A percentile compares a stretch with the other conserved stretches of the same genome.
These are phyloP conservation scores for Falco berigora DNA, from an alignment of 2,797 vertebrate species.

Conservation along the genomic window DNA sequence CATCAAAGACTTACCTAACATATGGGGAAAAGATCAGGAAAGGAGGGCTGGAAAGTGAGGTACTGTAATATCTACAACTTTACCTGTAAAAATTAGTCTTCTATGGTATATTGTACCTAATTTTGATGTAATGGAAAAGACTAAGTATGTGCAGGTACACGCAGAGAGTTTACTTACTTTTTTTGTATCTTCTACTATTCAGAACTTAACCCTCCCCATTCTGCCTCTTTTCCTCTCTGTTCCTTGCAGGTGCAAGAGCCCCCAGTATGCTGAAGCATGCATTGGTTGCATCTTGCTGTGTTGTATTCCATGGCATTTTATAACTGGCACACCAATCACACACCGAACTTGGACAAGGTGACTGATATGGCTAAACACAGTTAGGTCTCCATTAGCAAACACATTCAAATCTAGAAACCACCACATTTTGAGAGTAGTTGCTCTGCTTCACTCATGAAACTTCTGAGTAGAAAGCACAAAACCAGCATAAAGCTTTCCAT, in stretches of 20 bases:
- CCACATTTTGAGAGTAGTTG: not conserved
- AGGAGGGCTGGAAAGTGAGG: not conserved
- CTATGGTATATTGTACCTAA: not conserved
- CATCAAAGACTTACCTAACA: not conserved
- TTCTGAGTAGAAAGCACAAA: not conserved
- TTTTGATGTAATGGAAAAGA: not conserved
- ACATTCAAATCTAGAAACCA: not conserved
- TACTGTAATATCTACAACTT: not conserved
- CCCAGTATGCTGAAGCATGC: not conserved
- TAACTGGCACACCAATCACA: not conserved
- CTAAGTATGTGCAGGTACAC: accelerated
- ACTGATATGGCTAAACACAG: not conserved
- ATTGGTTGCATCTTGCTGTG: not conserved
- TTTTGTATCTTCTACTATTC: not conserved
- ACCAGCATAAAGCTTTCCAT: not conserved
- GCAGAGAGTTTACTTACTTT: not conserved
- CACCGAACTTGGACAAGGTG: not conserved
- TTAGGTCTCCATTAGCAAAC: not conserved
- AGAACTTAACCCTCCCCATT: not conserved
- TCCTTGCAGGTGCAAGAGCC: not conserved
- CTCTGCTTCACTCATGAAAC: not conserved
- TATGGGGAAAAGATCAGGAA: not conserved
- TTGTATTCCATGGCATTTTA: not conserved
- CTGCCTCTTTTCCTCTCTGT: not conserved
- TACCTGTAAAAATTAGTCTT: not conserved